phyloP scores from a whole-genome alignment of 2,113 vertebrate species.

The Pipa parva region DNA sequence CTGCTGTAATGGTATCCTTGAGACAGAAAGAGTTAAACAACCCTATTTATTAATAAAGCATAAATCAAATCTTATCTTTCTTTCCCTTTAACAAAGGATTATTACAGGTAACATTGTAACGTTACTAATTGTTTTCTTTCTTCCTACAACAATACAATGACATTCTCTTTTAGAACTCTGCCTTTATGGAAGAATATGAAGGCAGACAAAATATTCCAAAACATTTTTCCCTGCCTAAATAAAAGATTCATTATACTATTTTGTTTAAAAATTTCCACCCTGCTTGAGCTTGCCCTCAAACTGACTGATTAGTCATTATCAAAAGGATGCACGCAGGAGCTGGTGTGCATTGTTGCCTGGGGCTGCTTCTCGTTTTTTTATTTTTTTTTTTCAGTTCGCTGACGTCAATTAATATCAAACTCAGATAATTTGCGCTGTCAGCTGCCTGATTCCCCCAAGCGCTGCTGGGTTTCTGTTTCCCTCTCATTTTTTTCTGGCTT shows the following conservation, averaged over 20 bases:
- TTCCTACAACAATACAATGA: neutral
- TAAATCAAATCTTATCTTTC: too few relatives aligned
- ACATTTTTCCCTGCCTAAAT: neutral
- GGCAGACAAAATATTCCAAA: too few relatives aligned
- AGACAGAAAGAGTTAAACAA: too few relatives aligned
- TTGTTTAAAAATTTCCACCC: slow-evolving; percentile 44
- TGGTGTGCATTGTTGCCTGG: slow-evolving; percentile 34
- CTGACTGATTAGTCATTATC: slow-evolving; percentile 46
- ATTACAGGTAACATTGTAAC: neutral
- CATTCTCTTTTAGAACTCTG: neutral
- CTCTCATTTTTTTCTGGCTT: slow-evolving; percentile 44
- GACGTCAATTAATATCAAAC: slow-evolving; percentile 52
- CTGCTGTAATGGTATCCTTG: too few relatives aligned
- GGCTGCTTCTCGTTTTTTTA: too few relatives aligned
- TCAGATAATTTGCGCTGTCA: slow-evolving; percentile 47
- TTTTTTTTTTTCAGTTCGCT: slow-evolving; percentile 28
- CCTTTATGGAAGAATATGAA: neutral
- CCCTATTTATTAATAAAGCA: too few relatives aligned
- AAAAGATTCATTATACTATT: slow-evolving; percentile 32
- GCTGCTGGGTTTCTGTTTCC: slow-evolving; percentile 36
- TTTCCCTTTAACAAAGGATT: neutral
- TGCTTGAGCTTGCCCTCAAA: slow-evolving; percentile 35
- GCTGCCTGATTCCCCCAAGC: slow-evolving; percentile 45
- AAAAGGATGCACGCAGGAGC: slow-evolving; percentile 43
- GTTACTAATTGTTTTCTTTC: neutral